These are phyloP conservation scores for Babylonia areolata DNA, from an alignment of 1,140 invertebrate species.

Conservation along the genomic window DNA sequence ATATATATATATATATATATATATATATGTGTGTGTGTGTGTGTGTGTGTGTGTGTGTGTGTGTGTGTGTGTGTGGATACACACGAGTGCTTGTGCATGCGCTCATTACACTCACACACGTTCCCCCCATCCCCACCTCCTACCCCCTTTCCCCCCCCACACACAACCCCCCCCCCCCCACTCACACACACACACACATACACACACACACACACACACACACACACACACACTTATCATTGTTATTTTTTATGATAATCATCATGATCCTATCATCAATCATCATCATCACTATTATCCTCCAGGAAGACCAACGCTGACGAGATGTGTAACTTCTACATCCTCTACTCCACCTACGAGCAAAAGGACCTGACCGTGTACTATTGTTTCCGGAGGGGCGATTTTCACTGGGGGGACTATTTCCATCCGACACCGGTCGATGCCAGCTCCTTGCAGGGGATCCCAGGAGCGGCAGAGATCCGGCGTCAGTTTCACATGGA, in stretches of 20 bases:
- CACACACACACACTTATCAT: too few relatives aligned
- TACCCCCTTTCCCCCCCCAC: too few relatives aligned
- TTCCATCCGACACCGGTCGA: conserved; percentile 36
- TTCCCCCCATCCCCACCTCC: too few relatives aligned
- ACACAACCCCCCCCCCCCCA: too few relatives aligned
- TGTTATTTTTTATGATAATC: too few relatives aligned
- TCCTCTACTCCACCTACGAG: conserved; percentile 61
- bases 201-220: too few relatives aligned
- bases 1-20: neutral
- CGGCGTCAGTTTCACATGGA: conserved; percentile 39
- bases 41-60: conserved; percentile 4
- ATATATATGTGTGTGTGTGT: neutral
- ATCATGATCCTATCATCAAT: too few relatives aligned
- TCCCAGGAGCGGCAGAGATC: conserved; percentile 45
- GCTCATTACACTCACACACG: too few relatives aligned
- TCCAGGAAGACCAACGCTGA: conserved; percentile 60
- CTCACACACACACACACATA: too few relatives aligned
- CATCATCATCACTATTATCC: too few relatives aligned
- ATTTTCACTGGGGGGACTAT: conserved; percentile 51
- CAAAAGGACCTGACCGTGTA: conserved; percentile 40
- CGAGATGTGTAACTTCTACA: conserved; percentile 71
- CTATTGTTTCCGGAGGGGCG: conserved; percentile 53
- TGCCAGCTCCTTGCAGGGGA: conserved; percentile 52
- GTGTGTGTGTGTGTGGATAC: too few relatives aligned
- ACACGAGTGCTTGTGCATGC: too few relatives aligned